phyloP scores from a whole-genome alignment of 1,140 invertebrate genomes.

The Lasaia peninsularis region DNA sequence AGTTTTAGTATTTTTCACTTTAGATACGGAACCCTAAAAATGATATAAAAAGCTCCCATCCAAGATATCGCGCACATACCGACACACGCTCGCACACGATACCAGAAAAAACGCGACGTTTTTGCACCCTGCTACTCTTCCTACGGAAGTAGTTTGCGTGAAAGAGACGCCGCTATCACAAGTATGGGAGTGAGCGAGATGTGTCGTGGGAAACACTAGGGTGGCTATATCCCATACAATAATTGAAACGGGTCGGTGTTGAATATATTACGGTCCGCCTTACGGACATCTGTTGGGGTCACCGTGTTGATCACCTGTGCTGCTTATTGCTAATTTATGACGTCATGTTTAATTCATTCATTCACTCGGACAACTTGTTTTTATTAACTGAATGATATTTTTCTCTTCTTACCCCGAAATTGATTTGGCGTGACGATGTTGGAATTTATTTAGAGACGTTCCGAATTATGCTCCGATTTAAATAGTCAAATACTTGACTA shows the following conservation, averaged over 20 bases:
- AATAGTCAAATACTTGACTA: no score
- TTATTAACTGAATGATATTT: no score
- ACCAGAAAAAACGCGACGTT: slow-evolving; percentile 52
- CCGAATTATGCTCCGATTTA: no score
- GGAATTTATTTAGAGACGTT: no score
- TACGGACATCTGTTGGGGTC: slow-evolving; percentile 18
- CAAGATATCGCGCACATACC: slow-evolving; percentile 18
- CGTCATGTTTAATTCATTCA: not conserved
- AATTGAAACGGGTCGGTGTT: slow-evolving; percentile 42
- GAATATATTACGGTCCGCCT: slow-evolving; percentile 6
- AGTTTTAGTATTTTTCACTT: no score
- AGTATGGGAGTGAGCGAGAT: slow-evolving; percentile 31
- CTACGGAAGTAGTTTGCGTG: slow-evolving; percentile 57
- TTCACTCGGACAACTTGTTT: no score
- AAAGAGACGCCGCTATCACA: slow-evolving; percentile 28
- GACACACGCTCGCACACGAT: slow-evolving; percentile 59
- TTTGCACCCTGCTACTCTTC: slow-evolving; percentile 61
- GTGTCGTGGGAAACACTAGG: slow-evolving; percentile 65
- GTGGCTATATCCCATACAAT: slow-evolving; percentile 68
- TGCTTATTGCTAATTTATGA: slow-evolving; percentile 32
- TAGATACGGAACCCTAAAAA: not conserved
- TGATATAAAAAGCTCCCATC: not conserved
- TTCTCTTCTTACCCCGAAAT: no score
- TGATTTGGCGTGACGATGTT: no score
- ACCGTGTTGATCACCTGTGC: slow-evolving; percentile 35